Conservation (phyloP, 1,140 invertebrate genomes). For the Papilio polytes region DNA sequence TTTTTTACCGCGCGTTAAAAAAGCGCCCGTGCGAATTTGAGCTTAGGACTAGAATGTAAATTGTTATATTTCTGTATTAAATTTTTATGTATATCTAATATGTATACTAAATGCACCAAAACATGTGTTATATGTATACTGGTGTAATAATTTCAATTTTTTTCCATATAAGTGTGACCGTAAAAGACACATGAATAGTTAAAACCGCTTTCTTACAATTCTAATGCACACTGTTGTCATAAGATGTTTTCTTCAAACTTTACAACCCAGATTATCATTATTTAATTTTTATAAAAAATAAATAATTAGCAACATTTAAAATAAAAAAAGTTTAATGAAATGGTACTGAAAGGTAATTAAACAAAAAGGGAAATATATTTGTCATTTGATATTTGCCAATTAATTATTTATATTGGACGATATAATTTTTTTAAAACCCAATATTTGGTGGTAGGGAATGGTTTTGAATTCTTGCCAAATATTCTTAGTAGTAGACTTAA, state of each 20-base stretch:
- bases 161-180: conserved; percentile 8
- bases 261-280: conserved; percentile 14
- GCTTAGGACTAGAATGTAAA: neutral
- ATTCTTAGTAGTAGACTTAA: conserved; percentile 24
- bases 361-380: neutral
- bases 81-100: neutral
- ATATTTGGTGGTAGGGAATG: conserved; percentile 10
- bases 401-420: conserved; percentile 29
- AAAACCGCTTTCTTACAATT: conserved; percentile 28
- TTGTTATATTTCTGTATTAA: neutral
- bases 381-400: neutral
- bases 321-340: neutral
- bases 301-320: neutral
- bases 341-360: neutral
- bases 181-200: conserved; percentile 31
- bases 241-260: conserved; percentile 31
- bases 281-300: neutral
- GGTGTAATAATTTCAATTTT: neutral
- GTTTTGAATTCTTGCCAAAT: conserved; percentile 24
- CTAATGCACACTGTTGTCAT: conserved; percentile 24
- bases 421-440: conserved; percentile 13
- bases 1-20: too few relatives aligned
- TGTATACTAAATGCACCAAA: conserved; percentile 28
- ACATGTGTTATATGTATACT: neutral
- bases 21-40: too few relatives aligned